phyloP scores from a whole-genome alignment of 2,888 invertebrate genomes.

The Pristionchus fissidentatus region DNA sequence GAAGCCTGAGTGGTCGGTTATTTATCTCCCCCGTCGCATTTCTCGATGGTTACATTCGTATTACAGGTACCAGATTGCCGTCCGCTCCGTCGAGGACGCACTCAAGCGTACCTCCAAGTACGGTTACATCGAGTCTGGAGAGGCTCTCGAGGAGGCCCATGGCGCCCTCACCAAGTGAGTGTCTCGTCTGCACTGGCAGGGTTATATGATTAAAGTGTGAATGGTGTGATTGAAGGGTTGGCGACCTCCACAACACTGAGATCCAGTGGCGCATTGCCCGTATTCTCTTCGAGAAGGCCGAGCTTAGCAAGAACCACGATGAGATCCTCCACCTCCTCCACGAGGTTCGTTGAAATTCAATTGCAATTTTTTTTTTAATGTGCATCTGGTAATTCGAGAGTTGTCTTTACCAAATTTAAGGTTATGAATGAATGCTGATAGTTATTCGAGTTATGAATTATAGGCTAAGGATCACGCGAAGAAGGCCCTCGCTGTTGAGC shows the following conservation, averaged over 20 bases:
- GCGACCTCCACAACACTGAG: constrained; percentile 66
- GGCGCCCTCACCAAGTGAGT: constrained; percentile 55
- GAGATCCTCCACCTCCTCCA: constrained; percentile 58
- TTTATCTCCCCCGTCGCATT: background rate
- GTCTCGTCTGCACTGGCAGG: background rate
- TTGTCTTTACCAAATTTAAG: no score
- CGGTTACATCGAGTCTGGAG: constrained; percentile 61
- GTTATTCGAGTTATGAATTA: background rate
- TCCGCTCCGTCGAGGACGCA: constrained; percentile 59
- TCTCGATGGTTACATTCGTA: background rate
- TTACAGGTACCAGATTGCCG: constrained; percentile 61
- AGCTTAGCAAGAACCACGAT: constrained; percentile 55
- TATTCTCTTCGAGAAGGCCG: constrained; percentile 62
- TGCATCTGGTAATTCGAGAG: background rate
- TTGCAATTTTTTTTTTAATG: background rate
- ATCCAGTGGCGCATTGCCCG: constrained; percentile 68
- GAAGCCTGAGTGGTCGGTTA: constrained; percentile 64
- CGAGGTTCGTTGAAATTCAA: constrained; percentile 49
- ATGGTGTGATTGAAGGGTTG: constrained; percentile 55
- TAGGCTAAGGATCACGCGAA: constrained; percentile 63
- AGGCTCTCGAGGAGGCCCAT: constrained; percentile 58
- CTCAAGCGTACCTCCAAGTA: constrained; percentile 63
- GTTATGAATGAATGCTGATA: background rate
- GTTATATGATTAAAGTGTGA: background rate
- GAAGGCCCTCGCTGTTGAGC: constrained; percentile 64